Evolutionary conservation across 1,140 invertebrate species (phyloP).

Genomic region (Dufourea novaeangliae): DNA sequence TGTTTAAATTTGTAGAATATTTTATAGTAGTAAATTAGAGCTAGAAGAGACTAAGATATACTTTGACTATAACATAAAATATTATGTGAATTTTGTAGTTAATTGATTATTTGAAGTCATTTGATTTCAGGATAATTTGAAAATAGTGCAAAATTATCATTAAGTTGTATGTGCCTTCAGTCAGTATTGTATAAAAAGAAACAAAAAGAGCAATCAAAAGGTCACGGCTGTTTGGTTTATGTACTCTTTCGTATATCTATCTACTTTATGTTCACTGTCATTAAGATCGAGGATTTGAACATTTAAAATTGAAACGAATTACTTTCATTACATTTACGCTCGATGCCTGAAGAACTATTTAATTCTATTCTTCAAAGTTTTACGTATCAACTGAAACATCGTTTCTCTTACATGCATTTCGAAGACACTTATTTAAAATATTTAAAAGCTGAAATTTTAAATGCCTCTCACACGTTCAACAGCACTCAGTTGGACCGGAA

Average conservation of each 20-base stretch:
- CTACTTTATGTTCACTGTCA: too few species aligned
- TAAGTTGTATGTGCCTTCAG: too few species aligned
- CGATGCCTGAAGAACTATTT: background rate
- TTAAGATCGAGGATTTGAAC: background rate
- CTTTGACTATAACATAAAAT: background rate
- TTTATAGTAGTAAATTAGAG: background rate
- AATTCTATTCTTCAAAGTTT: background rate
- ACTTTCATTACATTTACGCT: background rate
- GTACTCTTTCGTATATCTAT: too few species aligned
- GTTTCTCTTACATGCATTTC: background rate
- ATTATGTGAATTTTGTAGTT: too few species aligned
- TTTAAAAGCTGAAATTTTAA: slow-evolving; percentile 1
- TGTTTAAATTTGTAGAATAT: background rate
- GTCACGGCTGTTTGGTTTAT: too few species aligned
- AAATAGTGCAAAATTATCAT: too few species aligned
- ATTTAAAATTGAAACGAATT: background rate
- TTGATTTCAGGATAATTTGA: too few species aligned
- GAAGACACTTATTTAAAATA: background rate
- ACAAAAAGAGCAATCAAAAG: too few species aligned
- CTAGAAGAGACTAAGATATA: background rate
- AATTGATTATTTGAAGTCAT: too few species aligned
- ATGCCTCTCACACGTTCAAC: background rate
- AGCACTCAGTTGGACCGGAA: slow-evolving; percentile 50
- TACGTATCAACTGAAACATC: background rate
- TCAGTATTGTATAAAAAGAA: too few species aligned